phyloP scores from a whole-genome alignment of 2,797 vertebrate species.

The Mormyrus hasselquistii region DNA sequence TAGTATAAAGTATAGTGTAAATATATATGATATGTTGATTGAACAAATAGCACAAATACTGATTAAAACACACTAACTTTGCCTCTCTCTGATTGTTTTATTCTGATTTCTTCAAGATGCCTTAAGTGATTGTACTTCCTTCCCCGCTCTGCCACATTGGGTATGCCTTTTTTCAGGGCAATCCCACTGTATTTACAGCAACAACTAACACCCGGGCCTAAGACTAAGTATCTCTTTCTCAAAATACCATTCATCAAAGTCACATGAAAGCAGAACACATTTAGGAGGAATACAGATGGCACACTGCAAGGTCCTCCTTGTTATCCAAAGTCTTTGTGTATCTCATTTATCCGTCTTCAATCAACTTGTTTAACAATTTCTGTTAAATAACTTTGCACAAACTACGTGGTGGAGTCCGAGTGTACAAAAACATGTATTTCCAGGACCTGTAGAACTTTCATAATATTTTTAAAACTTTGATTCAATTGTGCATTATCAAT shows the following conservation, averaged over 20 bases:
- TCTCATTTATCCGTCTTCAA: constrained; percentile 32
- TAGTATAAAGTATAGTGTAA: not conserved
- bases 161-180: constrained; percentile 53
- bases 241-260: constrained; percentile 68
- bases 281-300: constrained; percentile 35
- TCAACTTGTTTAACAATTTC: not conserved
- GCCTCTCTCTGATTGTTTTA: constrained; percentile 48
- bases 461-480: not conserved
- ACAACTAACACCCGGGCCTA: constrained; percentile 45
- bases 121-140: constrained; percentile 46
- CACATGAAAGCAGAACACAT: constrained; percentile 54
- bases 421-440: not conserved
- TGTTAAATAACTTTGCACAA: not conserved
- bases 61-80: constrained; percentile 56
- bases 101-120: constrained; percentile 66
- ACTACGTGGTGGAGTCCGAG: constrained; percentile 12
- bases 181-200: constrained; percentile 51
- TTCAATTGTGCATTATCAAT: not conserved
- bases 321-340: constrained; percentile 48
- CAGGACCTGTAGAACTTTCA: not conserved
- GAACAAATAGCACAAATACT: not conserved
- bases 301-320: constrained; percentile 45
- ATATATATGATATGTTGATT: constrained; percentile 21
- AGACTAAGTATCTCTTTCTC: constrained; percentile 51
- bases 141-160: constrained; percentile 39